phyloP scores from a whole-genome alignment of 2,888 invertebrate genomes.

The Liodrosophila aerea region DNA sequence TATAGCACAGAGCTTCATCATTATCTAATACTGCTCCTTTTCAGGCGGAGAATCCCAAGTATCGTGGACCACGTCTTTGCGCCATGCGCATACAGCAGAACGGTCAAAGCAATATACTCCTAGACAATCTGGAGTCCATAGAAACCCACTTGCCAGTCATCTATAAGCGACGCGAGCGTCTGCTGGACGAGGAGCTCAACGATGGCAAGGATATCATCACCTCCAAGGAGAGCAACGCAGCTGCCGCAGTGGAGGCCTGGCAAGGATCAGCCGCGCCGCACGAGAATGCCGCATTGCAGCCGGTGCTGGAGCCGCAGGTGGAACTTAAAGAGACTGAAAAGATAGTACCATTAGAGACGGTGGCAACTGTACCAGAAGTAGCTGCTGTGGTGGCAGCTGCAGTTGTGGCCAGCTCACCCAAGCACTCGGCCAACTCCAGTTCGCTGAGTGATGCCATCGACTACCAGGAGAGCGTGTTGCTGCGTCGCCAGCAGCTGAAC shows the following conservation, averaged over 20 bases:
- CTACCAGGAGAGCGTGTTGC: constrained; percentile 83
- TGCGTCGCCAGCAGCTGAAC: constrained; percentile 86
- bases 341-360: constrained; percentile 15
- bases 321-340: constrained; percentile 64
- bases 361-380: neutral
- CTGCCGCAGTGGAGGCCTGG: constrained; percentile 70
- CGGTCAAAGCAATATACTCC: constrained; percentile 90
- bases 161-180: constrained; percentile 85
- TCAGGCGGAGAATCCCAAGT: constrained; percentile 82
- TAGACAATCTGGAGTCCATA: constrained; percentile 89
- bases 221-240: constrained; percentile 75
- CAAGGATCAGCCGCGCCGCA: constrained; percentile 58
- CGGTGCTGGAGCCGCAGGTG: constrained; percentile 68
- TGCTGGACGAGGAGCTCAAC: constrained; percentile 82
- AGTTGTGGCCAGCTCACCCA: constrained; percentile 55
- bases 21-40: too few species aligned
- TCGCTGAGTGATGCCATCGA: constrained; percentile 80
- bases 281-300: constrained; percentile 59
- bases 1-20: neutral
- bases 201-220: constrained; percentile 82
- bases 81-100: constrained; percentile 90
- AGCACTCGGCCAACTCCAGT: constrained; percentile 79
- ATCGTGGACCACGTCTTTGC: constrained; percentile 88
- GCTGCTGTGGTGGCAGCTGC: constrained; percentile 4
- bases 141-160: constrained; percentile 87